Percentiles rank a stretch among this genome's conserved stretches.
phyloP scores from a whole-genome alignment of 2,888 invertebrate genomes.

The Drosophila peninsularis region DNA sequence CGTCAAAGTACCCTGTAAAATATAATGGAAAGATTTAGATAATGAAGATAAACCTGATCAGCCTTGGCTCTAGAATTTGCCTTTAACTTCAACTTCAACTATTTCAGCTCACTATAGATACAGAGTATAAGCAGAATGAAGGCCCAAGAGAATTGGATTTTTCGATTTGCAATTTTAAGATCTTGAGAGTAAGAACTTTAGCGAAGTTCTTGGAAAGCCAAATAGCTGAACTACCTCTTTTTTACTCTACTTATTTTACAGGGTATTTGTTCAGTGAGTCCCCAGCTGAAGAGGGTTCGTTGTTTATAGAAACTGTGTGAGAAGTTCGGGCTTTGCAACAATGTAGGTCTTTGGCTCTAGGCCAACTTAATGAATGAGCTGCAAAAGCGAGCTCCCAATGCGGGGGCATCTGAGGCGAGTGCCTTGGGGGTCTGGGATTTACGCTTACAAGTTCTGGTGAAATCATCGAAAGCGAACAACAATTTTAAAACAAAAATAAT shows the following conservation, averaged over 20 bases:
- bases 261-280: conserved; percentile 37
- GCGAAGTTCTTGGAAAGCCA: too few relatives aligned
- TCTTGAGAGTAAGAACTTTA: too few relatives aligned
- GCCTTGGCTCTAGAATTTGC: not conserved
- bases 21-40: not conserved
- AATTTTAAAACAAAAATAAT: conserved; percentile 31
- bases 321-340: conserved; percentile 36
- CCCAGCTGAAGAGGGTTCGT: conserved; percentile 24
- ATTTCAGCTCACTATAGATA: not conserved
- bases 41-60: not conserved
- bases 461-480: conserved; percentile 24
- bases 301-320: conserved; percentile 34
- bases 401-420: not conserved
- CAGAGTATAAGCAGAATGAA: not conserved
- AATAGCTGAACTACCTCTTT: not conserved
- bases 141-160: too few relatives aligned
- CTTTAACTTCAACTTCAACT: not conserved
- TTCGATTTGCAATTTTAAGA: too few relatives aligned
- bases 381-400: conserved; percentile 16
- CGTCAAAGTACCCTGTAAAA: conserved; percentile 13
- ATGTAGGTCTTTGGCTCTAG: conserved; percentile 41
- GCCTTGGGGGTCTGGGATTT: conserved; percentile 42
- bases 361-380: conserved; percentile 30
- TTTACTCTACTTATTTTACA: not conserved
- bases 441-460: conserved; percentile 22